Conservation (phyloP, 1,140 invertebrate species). For the roundworm (Caenorhabditis elegans) region WBcel235 BX284606.5:10119001-10119500, state of each 20-base stretch:
- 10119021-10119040: slow-evolving; percentile 29
- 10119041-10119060: slow-evolving; percentile 5
- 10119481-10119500: slow-evolving; percentile 23
- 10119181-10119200: too few relatives aligned
- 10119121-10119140: background rate
- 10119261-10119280: too few relatives aligned
- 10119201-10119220: too few relatives aligned
- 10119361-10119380: background rate
- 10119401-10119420: background rate
- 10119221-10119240: too few relatives aligned
- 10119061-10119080: slow-evolving; percentile 34
- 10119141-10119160: background rate
- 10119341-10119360: too few relatives aligned
- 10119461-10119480: slow-evolving; percentile 18
- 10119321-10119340: background rate
- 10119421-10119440: background rate
- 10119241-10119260: too few relatives aligned
- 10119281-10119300: too few relatives aligned
- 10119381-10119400: background rate
- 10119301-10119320: too few relatives aligned
- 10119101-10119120: background rate
- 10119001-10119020: slow-evolving; percentile 29
- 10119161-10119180: too few relatives aligned
- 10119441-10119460: slow-evolving; percentile 4
- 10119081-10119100: slow-evolving; percentile 30